Evolutionary conservation across 1,140 invertebrate species (phyloP), one percentile per base, ranked within the genome.

Genomic region (Lepidurus apus): DNA sequence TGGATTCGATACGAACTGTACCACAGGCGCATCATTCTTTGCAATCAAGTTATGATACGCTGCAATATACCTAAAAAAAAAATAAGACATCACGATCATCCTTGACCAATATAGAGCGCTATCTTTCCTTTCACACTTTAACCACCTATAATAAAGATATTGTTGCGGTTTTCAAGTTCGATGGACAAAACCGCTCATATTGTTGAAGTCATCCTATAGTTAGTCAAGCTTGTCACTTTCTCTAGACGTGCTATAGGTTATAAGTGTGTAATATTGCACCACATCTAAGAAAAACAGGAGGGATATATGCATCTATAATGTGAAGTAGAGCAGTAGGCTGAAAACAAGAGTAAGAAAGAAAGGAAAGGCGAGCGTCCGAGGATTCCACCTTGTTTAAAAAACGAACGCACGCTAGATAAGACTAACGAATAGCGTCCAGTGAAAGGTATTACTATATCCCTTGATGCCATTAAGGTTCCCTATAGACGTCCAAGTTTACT

Each of bases 1-100:
- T 11, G 86, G 86, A 81, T 87, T 87, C 10, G 82, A 85, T 13
- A 87, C 80, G 77, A 84, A 83, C 42, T 81, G 80, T 21, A 84
- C 83, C 11, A 82, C 45, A 8, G 79, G 77, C 8, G 77, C n/a
- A 7, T 78, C 24, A 10, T 77, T 26, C 65, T 34, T 74, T 3
- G 43, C 73, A 11, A 74, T 24, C 13, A 79, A 73, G 47, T 44
- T 44, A 7, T 74, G 78, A 53, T 79, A 79, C 2, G 78, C 73
- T 44, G 78, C 24, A 34, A 79, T 74, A 43, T 79, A 79, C 74
- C 78, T 79, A 44, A 42, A 42, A 78, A 74, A 79, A 24, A 79
- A 74, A 9, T 26, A 75, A 47, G 17, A 44, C 26, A 47, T 47
- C 45, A 8, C 53, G 7, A 21, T 77, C 21, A 65, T 43, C n/a